Evolutionary conservation across 2,888 invertebrate species (phyloP), one percentile per base, ranked within the genome.

Genomic region (Xylota sylvarum): DNA sequence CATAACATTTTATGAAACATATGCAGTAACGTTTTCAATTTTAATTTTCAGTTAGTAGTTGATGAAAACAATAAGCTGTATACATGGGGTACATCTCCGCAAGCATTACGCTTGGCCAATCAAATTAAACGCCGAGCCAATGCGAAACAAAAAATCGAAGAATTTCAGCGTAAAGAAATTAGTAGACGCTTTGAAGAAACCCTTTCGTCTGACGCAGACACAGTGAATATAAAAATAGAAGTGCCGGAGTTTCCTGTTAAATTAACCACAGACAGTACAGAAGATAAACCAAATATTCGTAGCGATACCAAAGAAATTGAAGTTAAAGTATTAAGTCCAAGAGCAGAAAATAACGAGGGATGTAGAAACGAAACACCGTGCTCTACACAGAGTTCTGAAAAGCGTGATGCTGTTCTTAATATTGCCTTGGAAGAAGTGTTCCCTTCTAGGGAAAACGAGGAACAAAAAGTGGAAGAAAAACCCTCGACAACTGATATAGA

Each of bases 81-180:
- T 90, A 94, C 94, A 0, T 97, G 97, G 97, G 97, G 97, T 2
- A 94, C 95, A 52, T 96, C 96, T 90, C 97, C 97, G 0, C 96
- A 96, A 91, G 95, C 95, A 79, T 92, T 97, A 6, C 93, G 96
- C 60, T 91, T 95, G 27, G 94, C 95, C 74, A 95, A 95, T 84
- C 95, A 95, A 90, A 94, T 94, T 4, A 94, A 94, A 89, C 94
- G 95, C 67, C 93, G 94, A 76, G 93, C 94, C 4, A 93, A 94
- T 88, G 92, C 94, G 50, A 92, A 93, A 62, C 94, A 94, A 88
- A 94, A 94, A 88, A 90, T 90, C 23, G 93, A 93, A 88, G 93
- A 93, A 83, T 91, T 92, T 69, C 91, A 93, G 23, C 90, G 91
- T 23, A 92, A 92, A 50, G 93, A 93, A 88, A 89, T 92, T 58